phyloP scores from a whole-genome alignment of 2,797 vertebrate genomes.

The Phrynocephalus guinanensis region DNA sequence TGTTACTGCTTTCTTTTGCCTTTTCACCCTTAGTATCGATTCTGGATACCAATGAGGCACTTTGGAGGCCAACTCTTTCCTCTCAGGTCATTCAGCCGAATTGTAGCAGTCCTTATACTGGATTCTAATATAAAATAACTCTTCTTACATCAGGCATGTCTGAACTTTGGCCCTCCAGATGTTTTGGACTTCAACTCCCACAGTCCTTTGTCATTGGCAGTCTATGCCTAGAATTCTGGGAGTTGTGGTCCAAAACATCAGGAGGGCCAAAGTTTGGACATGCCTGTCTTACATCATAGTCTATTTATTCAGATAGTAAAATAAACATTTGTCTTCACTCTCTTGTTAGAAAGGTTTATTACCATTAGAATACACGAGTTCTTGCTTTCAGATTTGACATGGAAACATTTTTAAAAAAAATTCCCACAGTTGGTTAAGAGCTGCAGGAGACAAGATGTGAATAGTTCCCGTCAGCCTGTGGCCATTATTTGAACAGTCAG shows the following conservation, averaged over 20 bases:
- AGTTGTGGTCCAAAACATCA: too few relatives aligned
- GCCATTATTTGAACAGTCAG: neutral
- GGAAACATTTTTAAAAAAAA: neutral
- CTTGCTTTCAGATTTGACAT: conserved; percentile 13
- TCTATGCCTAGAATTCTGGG: too few relatives aligned
- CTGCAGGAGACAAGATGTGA: neutral
- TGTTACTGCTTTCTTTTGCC: neutral
- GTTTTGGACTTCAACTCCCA: too few relatives aligned
- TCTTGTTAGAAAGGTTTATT: neutral
- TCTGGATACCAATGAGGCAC: neutral
- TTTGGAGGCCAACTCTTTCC: neutral
- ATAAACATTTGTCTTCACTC: neutral
- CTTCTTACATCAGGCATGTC: too few relatives aligned
- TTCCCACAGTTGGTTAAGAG: too few relatives aligned
- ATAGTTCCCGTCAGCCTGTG: neutral
- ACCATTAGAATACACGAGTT: neutral
- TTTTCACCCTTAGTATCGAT: neutral
- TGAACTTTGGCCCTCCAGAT: too few relatives aligned
- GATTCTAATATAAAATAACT: neutral
- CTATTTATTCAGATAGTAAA: neutral
- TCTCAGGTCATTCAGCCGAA: neutral
- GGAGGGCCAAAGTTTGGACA: too few relatives aligned
- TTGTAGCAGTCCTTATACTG: neutral
- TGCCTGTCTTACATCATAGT: too few relatives aligned
- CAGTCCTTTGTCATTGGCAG: too few relatives aligned